Base-by-base conservation (phyloP, 2,113 vertebrate genomes). In the Notothenia rossii region DNA sequence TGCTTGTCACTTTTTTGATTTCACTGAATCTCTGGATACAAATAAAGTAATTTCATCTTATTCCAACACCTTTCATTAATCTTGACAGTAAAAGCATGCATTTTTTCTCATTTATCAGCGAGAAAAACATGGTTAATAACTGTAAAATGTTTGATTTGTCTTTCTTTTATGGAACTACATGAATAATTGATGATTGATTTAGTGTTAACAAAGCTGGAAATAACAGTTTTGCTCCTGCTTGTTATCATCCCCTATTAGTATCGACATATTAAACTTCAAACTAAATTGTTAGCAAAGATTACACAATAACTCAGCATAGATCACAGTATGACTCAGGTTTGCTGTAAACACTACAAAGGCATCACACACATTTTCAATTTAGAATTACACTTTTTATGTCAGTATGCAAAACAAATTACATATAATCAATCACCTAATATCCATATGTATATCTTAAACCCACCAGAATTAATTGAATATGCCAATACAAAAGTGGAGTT, bases 381-480 rank as follows among this genome's bases (percentile, higher is more conserved):
- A 18, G 10, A n/a, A 46, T 4, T 6, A 43, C 29, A n/a, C 20
- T 45, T 63, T 55, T 55, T n/a, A 15, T 58, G 51, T 53, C 29
- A 17, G 6, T 36, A 43, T 50, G 12, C 45, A 33, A 53, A 59
- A 59, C 6, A 65, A 53, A 3, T 2, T 20, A 51, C 43, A 10
- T 25, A 10, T 3, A 67, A 17, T 22, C 12, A 58, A 80, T 45
- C 50, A 4, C 11, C 10, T 46, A 4, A 60, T 36, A 54, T 29
- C 11, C 40, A 55, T 18, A 59, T 69, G 43, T 10, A 46, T n/a
- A n/a, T 25, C 10, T 55, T 17, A 33, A 13, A 36, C 45, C 78
- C 53, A 53, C 50, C 17, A 20, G 17, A 25, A 60, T n/a, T 11
- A 17, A 72, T 25, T 69, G 20, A 69, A 74, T 77, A 56, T 67